Base-by-base conservation (phyloP, 2,797 vertebrate species). In the Orestias chungarensis region DNA sequence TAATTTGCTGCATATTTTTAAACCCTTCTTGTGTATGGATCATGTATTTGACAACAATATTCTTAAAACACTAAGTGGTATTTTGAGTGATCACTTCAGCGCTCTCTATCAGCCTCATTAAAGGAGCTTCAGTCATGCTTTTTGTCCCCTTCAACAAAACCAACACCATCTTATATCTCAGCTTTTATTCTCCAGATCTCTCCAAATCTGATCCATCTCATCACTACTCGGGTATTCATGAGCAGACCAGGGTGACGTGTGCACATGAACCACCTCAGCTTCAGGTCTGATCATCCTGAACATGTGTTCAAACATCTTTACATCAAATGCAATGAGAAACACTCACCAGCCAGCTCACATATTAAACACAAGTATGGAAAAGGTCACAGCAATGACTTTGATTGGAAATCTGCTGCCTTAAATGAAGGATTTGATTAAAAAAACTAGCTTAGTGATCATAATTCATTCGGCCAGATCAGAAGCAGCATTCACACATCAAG, bases 1-100 rank as follows among this genome's bases (percentile, higher is more conserved):
- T 35, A 9, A 12, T 31, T 31, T 57, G 15, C 27, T 46, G 6
- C 10, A 66, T 59, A 40, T 43, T 66, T 40, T 50, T 15, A 14
- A 1, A 38, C 20, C 27, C 0, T 59, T 57, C 23, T 49, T 23
- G 15, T 7, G n/a, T 23, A 23, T 29, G 11, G 5, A 31, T 31
- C 7, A 65, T 57, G 42, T 46, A 50, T 66, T 33, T 9, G 50
- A 20, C 3, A 55, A 17, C 7, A 64, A 40, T 57, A 66, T 20
- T 0, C 70, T 43, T 46, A 18, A n/a, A 20, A 46, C 18, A 20
- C 17, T 47, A 64, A 68, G 23, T 59, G 2, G 4, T 2, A 12
- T 57, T 20, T 62, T 43, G 8, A 78, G 57, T 23, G 23, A 47
- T 31, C 47, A 67, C 57, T 68, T 76, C 42, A 80, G 66, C 67